These are phyloP conservation scores for Avahi laniger DNA, from an alignment of 2,797 vertebrate genomes.

Conservation along the genomic window DNA sequence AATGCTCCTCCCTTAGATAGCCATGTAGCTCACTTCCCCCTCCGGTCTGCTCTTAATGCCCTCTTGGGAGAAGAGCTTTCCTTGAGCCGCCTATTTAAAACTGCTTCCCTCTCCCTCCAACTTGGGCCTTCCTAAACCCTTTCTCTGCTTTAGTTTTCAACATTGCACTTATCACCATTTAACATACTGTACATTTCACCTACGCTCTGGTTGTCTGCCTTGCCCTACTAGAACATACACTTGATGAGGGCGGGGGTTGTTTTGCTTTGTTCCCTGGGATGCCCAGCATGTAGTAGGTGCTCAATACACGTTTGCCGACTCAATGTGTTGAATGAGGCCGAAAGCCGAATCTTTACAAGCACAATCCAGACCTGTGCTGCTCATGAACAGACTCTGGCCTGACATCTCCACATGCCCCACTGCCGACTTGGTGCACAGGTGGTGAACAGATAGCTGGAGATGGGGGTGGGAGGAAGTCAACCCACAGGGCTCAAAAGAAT, in stretches of 20 bases:
- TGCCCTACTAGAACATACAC: background rate
- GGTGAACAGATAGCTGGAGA: background rate
- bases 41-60: background rate
- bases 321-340: background rate
- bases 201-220: background rate
- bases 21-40: background rate
- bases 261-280: background rate
- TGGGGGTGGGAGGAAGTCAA: background rate
- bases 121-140: too few species aligned
- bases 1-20: too few species aligned
- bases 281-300: background rate
- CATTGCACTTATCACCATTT: background rate
- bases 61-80: background rate
- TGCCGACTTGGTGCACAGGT: background rate
- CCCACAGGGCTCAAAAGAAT: background rate
- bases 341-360: background rate
- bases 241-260: background rate
- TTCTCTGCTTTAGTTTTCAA: background rate
- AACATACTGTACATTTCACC: background rate
- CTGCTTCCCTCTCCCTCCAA: background rate
- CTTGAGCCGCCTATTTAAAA: background rate
- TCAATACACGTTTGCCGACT: background rate
- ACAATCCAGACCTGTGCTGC: background rate
- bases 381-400: background rate
- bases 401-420: background rate